Percentiles rank a stretch among this genome's conserved stretches.
These are phyloP conservation scores for Aeoliscus strigatus DNA, from an alignment of 2,797 vertebrate species.

Conservation along the genomic window DNA sequence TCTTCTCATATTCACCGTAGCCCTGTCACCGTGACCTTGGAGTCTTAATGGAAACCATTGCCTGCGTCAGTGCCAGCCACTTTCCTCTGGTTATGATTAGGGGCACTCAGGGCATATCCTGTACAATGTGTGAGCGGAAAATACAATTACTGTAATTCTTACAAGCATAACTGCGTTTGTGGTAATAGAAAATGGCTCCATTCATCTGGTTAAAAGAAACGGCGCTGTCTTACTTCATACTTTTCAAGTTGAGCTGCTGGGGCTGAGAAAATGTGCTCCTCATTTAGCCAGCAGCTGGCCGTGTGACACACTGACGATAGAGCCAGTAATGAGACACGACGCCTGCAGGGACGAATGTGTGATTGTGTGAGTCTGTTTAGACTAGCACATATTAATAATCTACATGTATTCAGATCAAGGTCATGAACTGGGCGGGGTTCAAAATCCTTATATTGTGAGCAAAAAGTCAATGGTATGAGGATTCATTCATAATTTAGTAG, in stretches of 20 bases:
- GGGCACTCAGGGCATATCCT: conserved; percentile 8
- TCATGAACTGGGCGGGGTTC: too few relatives aligned
- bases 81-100: conserved; percentile 35
- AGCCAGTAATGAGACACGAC: conserved; percentile 43
- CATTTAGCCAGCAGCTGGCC: conserved; percentile 33
- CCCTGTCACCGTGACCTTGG: conserved; percentile 33
- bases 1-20: conserved; percentile 8
- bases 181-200: conserved; percentile 16
- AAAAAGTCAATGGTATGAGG: too few relatives aligned
- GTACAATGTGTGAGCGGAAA: background rate
- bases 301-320: conserved; percentile 28
- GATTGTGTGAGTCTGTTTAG: too few relatives aligned
- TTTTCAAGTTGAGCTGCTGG: conserved; percentile 10
- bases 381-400: too few relatives aligned
- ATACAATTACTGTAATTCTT: conserved; percentile 18
- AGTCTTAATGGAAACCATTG: conserved; percentile 43
- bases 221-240: conserved; percentile 2
- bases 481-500: too few relatives aligned
- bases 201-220: conserved; percentile 16
- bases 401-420: too few relatives aligned
- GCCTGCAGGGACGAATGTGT: conserved; percentile 28
- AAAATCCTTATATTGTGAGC: too few relatives aligned
- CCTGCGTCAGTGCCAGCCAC: conserved; percentile 26
- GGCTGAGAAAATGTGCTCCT: conserved; percentile 30
- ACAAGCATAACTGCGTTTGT: conserved; percentile 4